phyloP scores from a whole-genome alignment of 2,797 vertebrate genomes.

The Limosa lapponica region DNA sequence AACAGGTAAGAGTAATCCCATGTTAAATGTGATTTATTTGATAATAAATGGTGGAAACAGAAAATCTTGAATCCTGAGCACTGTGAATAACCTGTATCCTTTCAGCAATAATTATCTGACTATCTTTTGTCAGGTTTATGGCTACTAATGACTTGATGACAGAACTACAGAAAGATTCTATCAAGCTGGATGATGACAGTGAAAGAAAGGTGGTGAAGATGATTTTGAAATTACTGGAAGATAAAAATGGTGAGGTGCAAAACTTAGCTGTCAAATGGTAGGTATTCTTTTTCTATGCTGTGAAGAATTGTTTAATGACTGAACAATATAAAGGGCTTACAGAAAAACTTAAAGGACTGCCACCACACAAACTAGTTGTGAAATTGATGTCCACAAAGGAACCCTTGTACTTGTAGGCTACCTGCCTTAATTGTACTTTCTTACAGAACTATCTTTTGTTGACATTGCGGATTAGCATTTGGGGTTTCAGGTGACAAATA shows the following conservation, averaged over 20 bases:
- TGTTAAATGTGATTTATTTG: not conserved
- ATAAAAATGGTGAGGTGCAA: conserved; percentile 99
- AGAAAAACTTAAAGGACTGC: not conserved
- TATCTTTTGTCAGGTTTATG: conserved; percentile 90
- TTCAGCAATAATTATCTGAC: conserved; percentile 29
- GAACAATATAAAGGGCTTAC: not conserved
- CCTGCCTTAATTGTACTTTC: not conserved
- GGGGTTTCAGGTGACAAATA: not conserved
- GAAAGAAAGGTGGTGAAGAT: conserved; percentile 99
- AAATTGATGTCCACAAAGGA: not conserved
- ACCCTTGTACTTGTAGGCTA: not conserved
- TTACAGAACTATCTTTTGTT: not conserved
- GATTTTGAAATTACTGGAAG: conserved; percentile 97
- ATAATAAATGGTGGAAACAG: not conserved
- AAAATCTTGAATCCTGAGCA: not conserved
- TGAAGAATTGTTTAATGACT: not conserved
- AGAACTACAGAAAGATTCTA: conserved; percentile 98
- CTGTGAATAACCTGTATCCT: not conserved
- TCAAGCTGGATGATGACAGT: conserved; percentile 98
- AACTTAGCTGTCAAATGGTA: conserved; percentile 99
- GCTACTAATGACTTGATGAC: conserved; percentile 99
- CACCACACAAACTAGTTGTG: not conserved
- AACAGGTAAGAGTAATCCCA: not conserved
- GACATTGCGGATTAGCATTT: not conserved
- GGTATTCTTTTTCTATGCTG: not conserved